Evolutionary conservation across 2,888 invertebrate species (phyloP).

Genomic region (Cartodere bifasciata): DNA sequence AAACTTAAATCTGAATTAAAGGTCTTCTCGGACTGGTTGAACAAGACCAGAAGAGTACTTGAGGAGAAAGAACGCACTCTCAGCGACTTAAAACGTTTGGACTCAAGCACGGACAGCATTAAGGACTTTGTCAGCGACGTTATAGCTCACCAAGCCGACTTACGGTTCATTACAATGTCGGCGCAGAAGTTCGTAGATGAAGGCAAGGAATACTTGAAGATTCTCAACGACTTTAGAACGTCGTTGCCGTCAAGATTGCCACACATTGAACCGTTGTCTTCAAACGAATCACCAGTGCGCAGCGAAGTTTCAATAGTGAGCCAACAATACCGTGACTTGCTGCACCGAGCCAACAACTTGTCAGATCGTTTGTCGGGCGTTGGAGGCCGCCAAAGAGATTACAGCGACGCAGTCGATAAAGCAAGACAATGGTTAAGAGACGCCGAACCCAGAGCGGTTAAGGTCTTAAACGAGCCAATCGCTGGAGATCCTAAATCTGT

Average conservation of each 20-base stretch:
- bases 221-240: conserved; percentile 79
- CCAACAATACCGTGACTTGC: conserved; percentile 67
- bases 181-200: conserved; percentile 94
- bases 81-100: conserved; percentile 59
- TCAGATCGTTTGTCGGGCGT: conserved; percentile 72
- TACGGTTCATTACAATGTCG: conserved; percentile 90
- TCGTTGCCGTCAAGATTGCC: conserved; percentile 70
- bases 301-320: conserved; percentile 68
- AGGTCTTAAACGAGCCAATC: conserved; percentile 67
- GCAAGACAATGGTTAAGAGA: conserved; percentile 68
- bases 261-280: conserved; percentile 57
- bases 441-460: conserved; percentile 62
- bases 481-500: conserved; percentile 79
- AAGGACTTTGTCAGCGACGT: conserved; percentile 86
- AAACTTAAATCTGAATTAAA: conserved; percentile 75
- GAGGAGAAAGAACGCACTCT: conserved; percentile 78
- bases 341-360: conserved; percentile 68
- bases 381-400: conserved; percentile 63
- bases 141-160: conserved; percentile 90
- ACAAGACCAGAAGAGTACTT: conserved; percentile 61
- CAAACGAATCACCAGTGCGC: conserved; percentile 61
- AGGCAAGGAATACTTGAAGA: conserved; percentile 76
- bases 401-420: conserved; percentile 71
- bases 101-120: conserved; percentile 63
- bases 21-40: conserved; percentile 75